phyloP scores from a whole-genome alignment of 2,888 invertebrate genomes.

The Lydus trimaculatus region DNA sequence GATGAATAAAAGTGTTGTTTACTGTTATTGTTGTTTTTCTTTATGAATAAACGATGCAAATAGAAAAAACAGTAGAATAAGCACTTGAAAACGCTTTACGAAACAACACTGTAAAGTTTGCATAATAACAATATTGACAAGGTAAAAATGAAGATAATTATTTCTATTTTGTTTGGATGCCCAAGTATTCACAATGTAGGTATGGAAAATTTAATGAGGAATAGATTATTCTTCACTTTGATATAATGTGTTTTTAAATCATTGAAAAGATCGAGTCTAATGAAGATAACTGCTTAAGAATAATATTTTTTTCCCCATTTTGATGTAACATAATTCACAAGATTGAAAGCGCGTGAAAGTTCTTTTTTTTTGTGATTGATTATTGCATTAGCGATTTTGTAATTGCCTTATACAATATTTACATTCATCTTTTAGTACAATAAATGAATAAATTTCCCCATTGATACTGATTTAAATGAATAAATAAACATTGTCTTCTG shows the following conservation, averaged over 20 bases:
- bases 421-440: conserved; percentile 8
- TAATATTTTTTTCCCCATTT: neutral
- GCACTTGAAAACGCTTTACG: neutral
- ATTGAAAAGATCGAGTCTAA: conserved; percentile 12
- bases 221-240: no score
- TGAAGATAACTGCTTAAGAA: conserved; percentile 11
- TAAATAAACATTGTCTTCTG: no score
- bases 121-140: neutral
- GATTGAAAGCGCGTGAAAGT: conserved; percentile 26
- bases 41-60: neutral
- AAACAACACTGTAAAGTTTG: neutral
- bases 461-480: conserved; percentile 1
- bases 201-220: no score
- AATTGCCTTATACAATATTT: conserved; percentile 28
- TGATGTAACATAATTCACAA: neutral
- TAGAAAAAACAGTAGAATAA: neutral
- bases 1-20: neutral
- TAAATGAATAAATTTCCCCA: neutral
- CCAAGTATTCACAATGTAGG: conserved; percentile 16
- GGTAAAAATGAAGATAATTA: neutral
- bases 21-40: neutral
- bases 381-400: conserved; percentile 29
- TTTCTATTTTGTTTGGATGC: neutral
- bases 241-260: no score
- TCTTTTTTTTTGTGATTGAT: conserved; percentile 24